Conservation (phyloP, 2,888 invertebrate genomes). For the Acanthosepion pharaonis region DNA sequence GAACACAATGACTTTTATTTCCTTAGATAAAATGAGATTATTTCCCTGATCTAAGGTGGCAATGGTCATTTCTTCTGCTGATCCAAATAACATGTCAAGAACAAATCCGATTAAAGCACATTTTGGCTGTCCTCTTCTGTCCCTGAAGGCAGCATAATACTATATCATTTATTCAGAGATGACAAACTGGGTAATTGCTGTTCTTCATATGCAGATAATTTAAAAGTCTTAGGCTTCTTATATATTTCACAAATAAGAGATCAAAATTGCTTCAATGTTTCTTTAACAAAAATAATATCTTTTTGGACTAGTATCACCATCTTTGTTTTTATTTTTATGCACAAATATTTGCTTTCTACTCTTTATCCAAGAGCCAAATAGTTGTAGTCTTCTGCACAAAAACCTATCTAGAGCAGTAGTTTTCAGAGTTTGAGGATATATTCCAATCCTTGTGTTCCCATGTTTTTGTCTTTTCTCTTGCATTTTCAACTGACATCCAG, state of each 20-base stretch:
- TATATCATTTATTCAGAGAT: neutral
- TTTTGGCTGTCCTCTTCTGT: neutral
- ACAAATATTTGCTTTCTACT: too few species aligned
- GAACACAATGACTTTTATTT: neutral
- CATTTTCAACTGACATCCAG: too few species aligned
- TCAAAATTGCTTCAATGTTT: neutral
- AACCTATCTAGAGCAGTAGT: too few species aligned
- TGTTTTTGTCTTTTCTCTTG: too few species aligned
- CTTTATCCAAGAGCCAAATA: too few species aligned
- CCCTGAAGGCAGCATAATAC: neutral
- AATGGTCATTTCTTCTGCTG: neutral
- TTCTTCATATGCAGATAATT: neutral
- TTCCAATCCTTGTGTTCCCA: too few species aligned
- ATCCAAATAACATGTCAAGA: neutral
- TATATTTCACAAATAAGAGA: neutral
- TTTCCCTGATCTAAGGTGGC: neutral
- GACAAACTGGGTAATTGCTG: neutral
- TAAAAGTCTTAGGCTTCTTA: neutral
- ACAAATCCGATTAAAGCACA: neutral
- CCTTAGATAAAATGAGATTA: constrained; percentile 33
- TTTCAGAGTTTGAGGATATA: too few species aligned
- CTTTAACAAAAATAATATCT: neutral
- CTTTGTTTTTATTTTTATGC: neutral
- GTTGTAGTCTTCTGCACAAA: too few species aligned
- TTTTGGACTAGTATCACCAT: neutral